A percentile compares a stretch with the other conserved stretches of the same genome.
These are phyloP conservation scores for Sceloporus tristichus DNA, from an alignment of 2,113 vertebrate genomes.

Conservation along the genomic window DNA sequence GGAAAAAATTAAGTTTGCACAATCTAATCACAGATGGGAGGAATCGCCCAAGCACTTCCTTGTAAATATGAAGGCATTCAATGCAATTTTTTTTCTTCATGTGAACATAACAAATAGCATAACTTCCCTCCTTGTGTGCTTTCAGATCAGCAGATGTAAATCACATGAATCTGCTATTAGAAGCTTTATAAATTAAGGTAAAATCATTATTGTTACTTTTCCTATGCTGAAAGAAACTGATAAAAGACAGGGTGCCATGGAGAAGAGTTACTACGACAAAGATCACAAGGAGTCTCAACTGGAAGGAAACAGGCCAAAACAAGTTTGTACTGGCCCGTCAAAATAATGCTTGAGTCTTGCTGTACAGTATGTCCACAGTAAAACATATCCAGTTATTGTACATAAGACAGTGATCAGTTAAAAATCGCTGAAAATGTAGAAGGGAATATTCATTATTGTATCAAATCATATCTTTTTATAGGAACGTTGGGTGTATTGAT, in stretches of 20 bases:
- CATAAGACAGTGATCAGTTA: too few relatives aligned
- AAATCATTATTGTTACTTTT: background rate
- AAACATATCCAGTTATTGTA: too few relatives aligned
- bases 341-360: too few relatives aligned
- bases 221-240: background rate
- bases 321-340: too few relatives aligned
- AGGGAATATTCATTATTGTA: too few relatives aligned
- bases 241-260: background rate
- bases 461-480: too few relatives aligned
- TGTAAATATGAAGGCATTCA: background rate
- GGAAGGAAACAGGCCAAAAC: too few relatives aligned
- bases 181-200: background rate
- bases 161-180: background rate
- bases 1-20: constrained; percentile 40
- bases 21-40: constrained; percentile 24
- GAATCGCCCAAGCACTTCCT: background rate
- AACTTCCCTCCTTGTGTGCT: background rate
- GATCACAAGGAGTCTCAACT: too few relatives aligned
- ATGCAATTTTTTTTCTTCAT: background rate
- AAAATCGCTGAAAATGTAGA: too few relatives aligned
- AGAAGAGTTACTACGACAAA: too few relatives aligned
- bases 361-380: too few relatives aligned
- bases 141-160: background rate
- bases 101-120: background rate
- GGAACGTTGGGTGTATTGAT: too few relatives aligned